Base-by-base conservation (phyloP, 2,797 vertebrate genomes). In the Mionectes olivaceus region DNA sequence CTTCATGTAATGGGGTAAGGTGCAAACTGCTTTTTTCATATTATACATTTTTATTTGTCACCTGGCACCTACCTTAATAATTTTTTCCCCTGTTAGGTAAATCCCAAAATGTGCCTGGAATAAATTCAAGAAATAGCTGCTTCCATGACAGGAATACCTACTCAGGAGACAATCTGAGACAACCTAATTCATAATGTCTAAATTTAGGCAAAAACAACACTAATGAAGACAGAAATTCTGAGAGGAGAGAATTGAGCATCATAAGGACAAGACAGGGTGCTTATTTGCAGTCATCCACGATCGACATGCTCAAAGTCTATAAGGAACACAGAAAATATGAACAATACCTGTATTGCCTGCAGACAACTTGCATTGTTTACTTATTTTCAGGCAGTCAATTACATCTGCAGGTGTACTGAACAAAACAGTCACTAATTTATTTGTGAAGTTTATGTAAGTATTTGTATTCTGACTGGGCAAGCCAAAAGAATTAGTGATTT, bases 401-500 rank as follows among this genome's bases (percentile, higher is more conserved):
- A 80, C 80, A 64, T 78, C 33, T 85, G 46, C 71, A 75, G 32
- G 39, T 65, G 76, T 83, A 70, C 46, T 37, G 65, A 87, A 75
- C 53, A 94, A 92, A 88, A 52, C 15, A 50, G 50, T 32, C 70
- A 44, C 55, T 76, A 43, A 76, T 82, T 83, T 82, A 50, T 82
- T 69, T 69, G 46, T 61, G 73, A 88, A 43, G 46, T 94, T 85
- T 47, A 52, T 86, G 14, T 70, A 73, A 92, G 81, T 89, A 83
- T 91, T 94, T 86, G 16, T 57, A 65, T 59, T 95, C 80, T 88
- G 47, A 49, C 53, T 30, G 17, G 77, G 70, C 35, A 81, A 93
- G 85, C 93, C 93, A 95, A 96, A 91, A 90, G 74, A 83, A 70
- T 57, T 71, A 67, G 61, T 60, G 85, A 70, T 94, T 93, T 64